phyloP scores from a whole-genome alignment of 2,113 vertebrate genomes.

The Podarcis muralis region DNA sequence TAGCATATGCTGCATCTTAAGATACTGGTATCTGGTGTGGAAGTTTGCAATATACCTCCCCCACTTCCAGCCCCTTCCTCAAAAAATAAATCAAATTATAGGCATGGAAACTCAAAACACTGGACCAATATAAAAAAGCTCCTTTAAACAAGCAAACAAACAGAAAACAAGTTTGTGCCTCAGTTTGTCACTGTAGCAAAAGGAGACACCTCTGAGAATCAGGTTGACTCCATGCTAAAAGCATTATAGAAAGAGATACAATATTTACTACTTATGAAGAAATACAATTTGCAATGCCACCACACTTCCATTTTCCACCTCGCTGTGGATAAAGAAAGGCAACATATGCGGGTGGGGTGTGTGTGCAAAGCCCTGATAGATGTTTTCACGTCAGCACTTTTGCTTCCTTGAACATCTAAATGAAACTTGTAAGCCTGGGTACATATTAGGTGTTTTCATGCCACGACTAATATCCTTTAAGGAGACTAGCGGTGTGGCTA shows the following conservation, averaged over 20 bases:
- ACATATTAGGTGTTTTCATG: slow-evolving; percentile 33
- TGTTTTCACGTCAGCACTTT: slow-evolving; percentile 2
- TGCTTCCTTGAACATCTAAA: slow-evolving; percentile 24
- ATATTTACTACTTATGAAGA: background rate
- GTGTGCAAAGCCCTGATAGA: background rate
- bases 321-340: background rate
- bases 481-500: slow-evolving; percentile 16
- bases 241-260: background rate
- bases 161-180: background rate
- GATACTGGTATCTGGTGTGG: background rate
- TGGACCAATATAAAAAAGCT: background rate
- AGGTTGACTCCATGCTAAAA: background rate
- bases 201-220: background rate
- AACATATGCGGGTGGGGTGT: background rate
- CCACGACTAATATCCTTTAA: slow-evolving; percentile 12
- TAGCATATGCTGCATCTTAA: background rate
- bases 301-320: background rate
- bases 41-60: background rate
- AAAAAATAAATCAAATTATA: background rate
- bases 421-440: slow-evolving; percentile 29
- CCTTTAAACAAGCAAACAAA: background rate
- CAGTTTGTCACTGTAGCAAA: background rate
- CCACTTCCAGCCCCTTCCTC: too few species aligned
- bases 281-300: background rate
- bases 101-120: too few species aligned